Base-by-base conservation (phyloP, 2,888 invertebrate genomes). In the Ferdinandea cuprea region DNA sequence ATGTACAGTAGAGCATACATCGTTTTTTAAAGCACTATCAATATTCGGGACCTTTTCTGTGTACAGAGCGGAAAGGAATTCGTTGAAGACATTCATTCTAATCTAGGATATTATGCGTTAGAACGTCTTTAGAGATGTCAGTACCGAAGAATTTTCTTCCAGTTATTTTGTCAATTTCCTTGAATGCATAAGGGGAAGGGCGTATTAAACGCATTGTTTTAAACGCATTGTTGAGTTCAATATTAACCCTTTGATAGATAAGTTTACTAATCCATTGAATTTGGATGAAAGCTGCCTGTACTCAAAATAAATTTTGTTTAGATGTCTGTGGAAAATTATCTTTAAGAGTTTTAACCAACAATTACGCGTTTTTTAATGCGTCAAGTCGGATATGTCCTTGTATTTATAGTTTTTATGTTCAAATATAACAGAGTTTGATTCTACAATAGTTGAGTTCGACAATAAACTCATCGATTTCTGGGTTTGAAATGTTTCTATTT, bases 1-100 rank as follows among this genome's bases (percentile, higher is more conserved):
- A 3, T 25, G 25, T 3, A 25, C 25, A 2, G 25, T 5, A 5
- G 25, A 25, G 25, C 25, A 25, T 3, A 25, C 25, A 3, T 25
- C 25, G 25, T 25, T 25, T 2, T 2, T 25, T 2, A 25, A 25
- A 25, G 2, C 5, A 25, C 25, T 3, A 25, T 25, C 25, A 25
- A 25, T 5, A 25, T 25, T 25, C 2, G 25, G 25, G 5, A 25
- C 5, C 25, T n/a, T 25, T 3, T 25, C n/a, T 13, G 17, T 59
- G 5, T 21, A 8, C 42, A 42, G 15, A 9, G 42, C 17, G 9
- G 42, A 59, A 17, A 58, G 42, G 15, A 58, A 58, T 9, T 42
- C 28, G n/a, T 40, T n/a, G 11, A 44, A 61, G 6, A 44, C 61
- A 32, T n/a, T 46, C 15, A 61, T 46, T 61, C 44, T 61, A 46